Percentiles rank a stretch among this genome's conserved stretches.
These are phyloP conservation scores for Daktulosphaira vitifoliae DNA, from an alignment of 1,140 invertebrate genomes.

Conservation along the genomic window DNA sequence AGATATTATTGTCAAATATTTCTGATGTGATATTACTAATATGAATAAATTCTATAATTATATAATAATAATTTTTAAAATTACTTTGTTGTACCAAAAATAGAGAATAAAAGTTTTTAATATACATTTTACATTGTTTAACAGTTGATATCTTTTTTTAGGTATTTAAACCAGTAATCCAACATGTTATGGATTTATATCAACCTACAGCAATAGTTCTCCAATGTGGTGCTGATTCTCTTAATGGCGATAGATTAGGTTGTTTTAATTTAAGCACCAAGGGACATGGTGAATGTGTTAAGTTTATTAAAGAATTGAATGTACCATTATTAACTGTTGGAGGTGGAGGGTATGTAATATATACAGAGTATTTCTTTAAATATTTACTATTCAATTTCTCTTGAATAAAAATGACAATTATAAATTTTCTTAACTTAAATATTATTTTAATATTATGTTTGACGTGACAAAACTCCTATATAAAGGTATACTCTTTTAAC, in stretches of 20 bases:
- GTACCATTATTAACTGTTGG: constrained; percentile 91
- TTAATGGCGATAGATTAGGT: constrained; percentile 86
- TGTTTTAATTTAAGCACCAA: constrained; percentile 82
- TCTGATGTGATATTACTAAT: too few species aligned
- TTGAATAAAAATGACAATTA: not conserved
- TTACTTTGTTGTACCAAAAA: too few species aligned
- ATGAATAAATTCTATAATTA: too few species aligned
- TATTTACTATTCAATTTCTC: not conserved
- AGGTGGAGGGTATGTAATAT: constrained; percentile 71
- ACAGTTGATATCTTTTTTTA: too few species aligned
- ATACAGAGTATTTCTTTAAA: not conserved
- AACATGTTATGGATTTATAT: constrained; percentile 92
- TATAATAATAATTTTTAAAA: too few species aligned
- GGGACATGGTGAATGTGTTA: constrained; percentile 93
- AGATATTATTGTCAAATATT: too few species aligned
- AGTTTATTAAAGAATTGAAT: constrained; percentile 89
- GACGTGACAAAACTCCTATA: too few species aligned
- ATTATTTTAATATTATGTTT: constrained; percentile 25
- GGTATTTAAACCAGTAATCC: constrained; percentile 91
- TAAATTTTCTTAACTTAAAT: not conserved
- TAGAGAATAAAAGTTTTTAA: too few species aligned
- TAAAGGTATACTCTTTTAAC: too few species aligned
- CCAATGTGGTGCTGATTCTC: constrained; percentile 96
- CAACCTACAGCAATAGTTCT: constrained; percentile 93
- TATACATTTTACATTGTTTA: too few species aligned